These are phyloP conservation scores for Salvelinus sp. DNA, from an alignment of 2,113 vertebrate species.

Conservation along the genomic window DNA sequence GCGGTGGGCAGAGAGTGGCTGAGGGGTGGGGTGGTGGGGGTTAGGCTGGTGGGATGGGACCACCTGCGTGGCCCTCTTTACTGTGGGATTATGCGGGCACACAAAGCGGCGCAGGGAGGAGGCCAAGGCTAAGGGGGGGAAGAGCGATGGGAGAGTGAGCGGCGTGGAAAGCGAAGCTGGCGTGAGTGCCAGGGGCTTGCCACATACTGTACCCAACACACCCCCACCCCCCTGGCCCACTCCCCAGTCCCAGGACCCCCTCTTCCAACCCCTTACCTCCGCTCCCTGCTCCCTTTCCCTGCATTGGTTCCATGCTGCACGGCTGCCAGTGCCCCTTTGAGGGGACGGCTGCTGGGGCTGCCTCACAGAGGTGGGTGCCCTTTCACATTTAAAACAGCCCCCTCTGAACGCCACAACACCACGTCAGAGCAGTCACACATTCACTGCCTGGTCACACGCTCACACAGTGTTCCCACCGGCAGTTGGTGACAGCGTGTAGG, in stretches of 20 bases:
- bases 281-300: slow-evolving; percentile 18
- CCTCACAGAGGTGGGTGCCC: slow-evolving; percentile 5
- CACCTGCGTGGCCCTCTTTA: slow-evolving; percentile 69
- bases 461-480: neutral
- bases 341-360: slow-evolving; percentile 19
- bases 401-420: slow-evolving; percentile 47
- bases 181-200: slow-evolving; percentile 62
- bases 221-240: neutral
- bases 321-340: slow-evolving; percentile 57
- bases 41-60: slow-evolving; percentile 60
- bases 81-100: slow-evolving; percentile 72
- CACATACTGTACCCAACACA: slow-evolving; percentile 62
- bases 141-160: slow-evolving; percentile 55
- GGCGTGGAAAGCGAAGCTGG: slow-evolving; percentile 78
- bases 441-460: too few species aligned
- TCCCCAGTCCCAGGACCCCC: neutral
- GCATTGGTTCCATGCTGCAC: slow-evolving; percentile 18
- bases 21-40: slow-evolving; percentile 53
- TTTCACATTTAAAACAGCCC: slow-evolving; percentile 63
- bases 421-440: neutral
- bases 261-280: slow-evolving; percentile 29
- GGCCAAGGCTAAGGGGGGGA: slow-evolving; percentile 41
- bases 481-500: neutral
- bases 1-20: slow-evolving; percentile 41
- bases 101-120: slow-evolving; percentile 67